Evolutionary conservation across 1,140 invertebrate genomes (phyloP).

Genomic region (Holcopasites calliopsidis): DNA sequence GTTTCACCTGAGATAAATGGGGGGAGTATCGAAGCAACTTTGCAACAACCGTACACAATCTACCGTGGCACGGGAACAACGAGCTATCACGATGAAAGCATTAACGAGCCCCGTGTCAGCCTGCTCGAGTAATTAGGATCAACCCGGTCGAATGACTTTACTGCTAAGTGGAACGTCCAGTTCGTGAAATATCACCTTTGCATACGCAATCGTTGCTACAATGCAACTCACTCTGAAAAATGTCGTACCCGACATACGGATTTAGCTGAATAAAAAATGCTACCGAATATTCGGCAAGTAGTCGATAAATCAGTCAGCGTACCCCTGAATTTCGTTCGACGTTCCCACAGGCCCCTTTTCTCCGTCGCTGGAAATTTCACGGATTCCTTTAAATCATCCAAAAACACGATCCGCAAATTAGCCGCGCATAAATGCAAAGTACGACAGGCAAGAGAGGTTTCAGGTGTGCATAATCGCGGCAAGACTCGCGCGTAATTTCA

Average conservation of each 20-base stretch:
- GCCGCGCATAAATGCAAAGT: background rate
- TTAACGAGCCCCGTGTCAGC: conserved; percentile 4
- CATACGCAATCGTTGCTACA: background rate
- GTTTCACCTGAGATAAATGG: background rate
- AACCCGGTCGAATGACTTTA: conserved; percentile 9
- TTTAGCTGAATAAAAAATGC: background rate
- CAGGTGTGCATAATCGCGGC: conserved; percentile 36
- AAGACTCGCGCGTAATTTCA: conserved; percentile 43
- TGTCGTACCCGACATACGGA: background rate
- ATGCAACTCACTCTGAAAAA: too few species aligned
- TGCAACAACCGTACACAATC: background rate
- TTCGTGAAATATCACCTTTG: conserved; percentile 1
- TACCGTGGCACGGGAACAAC: background rate
- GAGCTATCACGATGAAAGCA: conserved; percentile 4
- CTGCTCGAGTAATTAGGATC: conserved; percentile 11
- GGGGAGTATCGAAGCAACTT: background rate
- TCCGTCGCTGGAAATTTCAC: background rate
- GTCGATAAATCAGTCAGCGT: background rate
- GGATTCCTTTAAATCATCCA: background rate
- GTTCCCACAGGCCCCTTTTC: background rate
- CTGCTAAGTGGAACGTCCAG: background rate
- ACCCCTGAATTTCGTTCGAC: background rate
- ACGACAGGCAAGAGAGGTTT: background rate
- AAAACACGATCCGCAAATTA: conserved; percentile 13
- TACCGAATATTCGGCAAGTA: background rate